Percentiles rank a stretch among this genome's conserved stretches.
Evolutionary conservation across 2,797 vertebrate genomes (phyloP).

Genomic region (Anas georgica): DNA sequence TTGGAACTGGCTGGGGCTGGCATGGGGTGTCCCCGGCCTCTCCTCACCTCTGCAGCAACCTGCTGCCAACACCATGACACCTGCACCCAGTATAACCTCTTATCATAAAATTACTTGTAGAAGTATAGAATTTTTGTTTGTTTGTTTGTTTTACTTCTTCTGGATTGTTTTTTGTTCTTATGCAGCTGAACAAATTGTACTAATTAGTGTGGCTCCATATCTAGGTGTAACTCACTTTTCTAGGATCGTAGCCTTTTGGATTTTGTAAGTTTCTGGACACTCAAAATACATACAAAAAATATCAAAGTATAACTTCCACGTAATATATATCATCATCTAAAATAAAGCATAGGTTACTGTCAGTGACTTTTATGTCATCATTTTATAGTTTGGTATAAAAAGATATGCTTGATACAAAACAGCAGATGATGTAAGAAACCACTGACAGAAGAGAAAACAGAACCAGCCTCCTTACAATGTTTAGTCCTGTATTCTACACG

Average conservation of each 20-base stretch:
- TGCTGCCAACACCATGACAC: accelerated
- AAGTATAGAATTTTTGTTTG: background rate
- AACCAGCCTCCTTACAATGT: background rate
- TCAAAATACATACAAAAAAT: background rate
- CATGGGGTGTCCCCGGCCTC: accelerated
- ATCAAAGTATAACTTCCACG: background rate
- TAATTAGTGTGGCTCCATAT: background rate
- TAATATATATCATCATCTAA: background rate
- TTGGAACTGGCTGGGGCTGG: accelerated
- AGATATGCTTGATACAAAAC: background rate
- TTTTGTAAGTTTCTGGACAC: background rate
- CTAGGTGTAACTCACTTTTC: background rate
- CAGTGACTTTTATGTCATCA: background rate
- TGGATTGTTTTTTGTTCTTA: background rate
- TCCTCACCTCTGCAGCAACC: background rate
- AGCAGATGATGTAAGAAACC: background rate
- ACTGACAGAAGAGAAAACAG: background rate
- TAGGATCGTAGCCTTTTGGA: background rate
- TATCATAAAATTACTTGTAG: background rate
- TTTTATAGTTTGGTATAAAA: background rate
- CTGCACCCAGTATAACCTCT: accelerated
- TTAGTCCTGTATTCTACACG: background rate
- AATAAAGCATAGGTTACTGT: background rate
- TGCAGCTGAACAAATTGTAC: background rate
- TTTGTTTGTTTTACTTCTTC: background rate